Evolutionary conservation across 2,113 vertebrate species (phyloP), one percentile per base, ranked within the genome.

Genomic region (Campylorhamphus procurvoides): DNA sequence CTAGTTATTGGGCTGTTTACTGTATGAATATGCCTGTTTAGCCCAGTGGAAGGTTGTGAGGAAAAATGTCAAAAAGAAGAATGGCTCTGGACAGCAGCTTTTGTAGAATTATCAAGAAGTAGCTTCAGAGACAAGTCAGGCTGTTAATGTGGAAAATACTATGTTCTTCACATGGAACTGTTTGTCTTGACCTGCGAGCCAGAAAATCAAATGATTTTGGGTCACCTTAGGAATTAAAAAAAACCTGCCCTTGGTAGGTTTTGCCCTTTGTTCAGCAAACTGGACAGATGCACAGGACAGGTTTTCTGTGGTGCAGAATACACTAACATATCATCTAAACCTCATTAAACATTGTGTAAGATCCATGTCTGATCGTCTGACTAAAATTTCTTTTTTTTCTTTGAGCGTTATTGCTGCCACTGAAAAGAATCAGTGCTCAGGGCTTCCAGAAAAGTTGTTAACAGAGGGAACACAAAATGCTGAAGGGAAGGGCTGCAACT

Each of bases 1-100:
- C 82, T 59, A 85, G 33, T 90, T 96, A 59, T 76, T 85, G 58
- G 46, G 18, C 58, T 93, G 60, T 84, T 95, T 93, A 81, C 44
- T 75, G 35, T 67, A 52, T 35, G 71, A 78, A 33, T 63, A 18
- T 72, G 29, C 44, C 47, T 85, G 19, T 42, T 84, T 50, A 59
- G 37, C 52, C 74, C 42, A 1, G 1, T 75, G 63, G 52, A 90
- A 93, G 18, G 20, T 67, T 80, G 56, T 59, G 44, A 93, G 52
- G 29, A 63, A 75, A 91, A 91, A 82, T 33, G 35, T 17, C 27
- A 60, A 58, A 68, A 33, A 78, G 72, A 47, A 53, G 20, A 35
- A 35, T 56, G 55, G 15, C 16, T 66, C 59, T 1, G 9, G 64
- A 84, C 28, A 74, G 40, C 31, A 55, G 0, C 67, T 86, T 60